phyloP scores from a whole-genome alignment of 2,888 invertebrate genomes.

The Labia minor region DNA sequence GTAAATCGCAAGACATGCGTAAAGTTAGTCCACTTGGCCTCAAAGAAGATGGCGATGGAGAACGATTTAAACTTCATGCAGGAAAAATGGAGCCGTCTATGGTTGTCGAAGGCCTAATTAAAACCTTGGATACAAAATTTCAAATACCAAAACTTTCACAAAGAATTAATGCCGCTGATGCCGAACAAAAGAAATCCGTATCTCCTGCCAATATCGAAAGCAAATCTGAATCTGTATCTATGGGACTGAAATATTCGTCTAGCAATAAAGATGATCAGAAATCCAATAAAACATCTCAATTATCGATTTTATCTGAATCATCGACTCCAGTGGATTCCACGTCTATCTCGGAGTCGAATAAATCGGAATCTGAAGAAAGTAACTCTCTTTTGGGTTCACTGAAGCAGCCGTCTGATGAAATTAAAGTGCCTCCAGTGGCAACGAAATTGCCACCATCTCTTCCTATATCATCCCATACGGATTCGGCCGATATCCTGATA shows the following conservation, averaged over 20 bases:
- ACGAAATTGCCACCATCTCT: not conserved
- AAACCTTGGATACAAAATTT: conserved; percentile 69
- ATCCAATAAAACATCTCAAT: conserved; percentile 19
- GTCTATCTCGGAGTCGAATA: not conserved
- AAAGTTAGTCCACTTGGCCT: conserved; percentile 56
- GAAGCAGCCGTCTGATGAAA: not conserved
- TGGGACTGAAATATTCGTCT: conserved; percentile 17
- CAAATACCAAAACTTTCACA: conserved; percentile 77
- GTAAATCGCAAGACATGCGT: conserved; percentile 43
- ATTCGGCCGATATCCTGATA: not conserved
- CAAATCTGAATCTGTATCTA: conserved; percentile 17
- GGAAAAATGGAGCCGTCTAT: conserved; percentile 42
- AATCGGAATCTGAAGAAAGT: not conserved
- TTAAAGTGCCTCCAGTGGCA: not conserved
- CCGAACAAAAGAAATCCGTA: conserved; percentile 30
- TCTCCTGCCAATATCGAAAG: conserved; percentile 18
- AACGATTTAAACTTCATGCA: conserved; percentile 48
- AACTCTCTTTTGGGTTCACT: not conserved
- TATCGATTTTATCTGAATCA: conserved; percentile 19
- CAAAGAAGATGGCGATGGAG: conserved; percentile 46
- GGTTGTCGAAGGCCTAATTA: conserved; percentile 62
- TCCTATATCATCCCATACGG: not conserved
- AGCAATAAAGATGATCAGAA: conserved; percentile 20
- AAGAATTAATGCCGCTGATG: conserved; percentile 33
- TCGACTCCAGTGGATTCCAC: not conserved